phyloP scores from a whole-genome alignment of 2,113 vertebrate genomes.

The Stegastes partitus region DNA sequence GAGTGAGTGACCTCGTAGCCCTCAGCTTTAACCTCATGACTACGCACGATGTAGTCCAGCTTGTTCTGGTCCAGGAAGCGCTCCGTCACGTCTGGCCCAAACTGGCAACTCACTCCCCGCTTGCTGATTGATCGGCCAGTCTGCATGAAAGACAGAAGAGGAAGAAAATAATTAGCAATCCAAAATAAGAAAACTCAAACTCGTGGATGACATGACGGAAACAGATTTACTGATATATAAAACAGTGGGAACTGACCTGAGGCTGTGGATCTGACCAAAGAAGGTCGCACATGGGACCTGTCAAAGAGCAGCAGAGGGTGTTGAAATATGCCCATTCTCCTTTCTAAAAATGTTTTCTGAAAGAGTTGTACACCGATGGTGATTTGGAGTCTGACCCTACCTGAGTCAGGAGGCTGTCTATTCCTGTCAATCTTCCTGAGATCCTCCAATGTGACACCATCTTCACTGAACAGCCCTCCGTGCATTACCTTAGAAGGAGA shows the following conservation, averaged over 20 bases:
- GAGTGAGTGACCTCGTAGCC: constrained; percentile 96
- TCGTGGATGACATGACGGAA: not conserved
- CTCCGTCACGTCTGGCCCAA: constrained; percentile 92
- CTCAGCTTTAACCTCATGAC: constrained; percentile 95
- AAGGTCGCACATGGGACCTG: constrained; percentile 97
- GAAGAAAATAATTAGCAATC: not conserved
- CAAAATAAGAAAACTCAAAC: not conserved
- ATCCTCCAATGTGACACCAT: constrained; percentile 93
- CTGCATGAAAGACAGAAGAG: constrained; percentile 65
- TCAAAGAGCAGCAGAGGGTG: not conserved
- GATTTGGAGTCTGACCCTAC: constrained; percentile 38
- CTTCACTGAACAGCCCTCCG: constrained; percentile 95
- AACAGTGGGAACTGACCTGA: constrained; percentile 84
- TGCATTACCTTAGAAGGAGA: constrained; percentile 91
- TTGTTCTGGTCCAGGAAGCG: constrained; percentile 92
- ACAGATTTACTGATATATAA: not conserved
- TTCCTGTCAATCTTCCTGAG: constrained; percentile 90
- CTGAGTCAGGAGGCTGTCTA: constrained; percentile 86
- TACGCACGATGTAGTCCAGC: constrained; percentile 93
- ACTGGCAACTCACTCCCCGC: constrained; percentile 95
- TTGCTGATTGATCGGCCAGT: constrained; percentile 93
- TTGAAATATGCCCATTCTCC: not conserved
- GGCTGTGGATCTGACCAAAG: constrained; percentile 95
- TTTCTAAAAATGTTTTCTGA: not conserved
- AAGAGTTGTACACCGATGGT: not conserved